A percentile compares a stretch with the other conserved stretches of the same genome.
Conservation (phyloP, 2,888 invertebrate species). For the Leptinotarsa tumamoca region DNA sequence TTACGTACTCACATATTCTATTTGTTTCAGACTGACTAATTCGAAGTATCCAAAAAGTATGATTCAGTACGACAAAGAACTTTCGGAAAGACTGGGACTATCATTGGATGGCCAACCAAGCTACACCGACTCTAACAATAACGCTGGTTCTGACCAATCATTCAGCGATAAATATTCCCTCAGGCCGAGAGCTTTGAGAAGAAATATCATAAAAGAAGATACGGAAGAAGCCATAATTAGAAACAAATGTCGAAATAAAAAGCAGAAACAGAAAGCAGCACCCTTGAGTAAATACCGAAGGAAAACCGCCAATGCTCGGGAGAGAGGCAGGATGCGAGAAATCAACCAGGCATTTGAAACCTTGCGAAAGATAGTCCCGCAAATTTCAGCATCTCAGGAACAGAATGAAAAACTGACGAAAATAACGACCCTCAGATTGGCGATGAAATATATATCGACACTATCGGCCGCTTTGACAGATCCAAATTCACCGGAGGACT, state of each 20-base stretch:
- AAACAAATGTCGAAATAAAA: conserved; percentile 36
- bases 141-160: conserved; percentile 55
- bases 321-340: conserved; percentile 76
- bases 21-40: conserved; percentile 7
- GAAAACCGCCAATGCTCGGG: conserved; percentile 77
- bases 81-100: conserved; percentile 62
- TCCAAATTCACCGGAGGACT: conserved; percentile 25
- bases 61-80: conserved; percentile 61
- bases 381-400: conserved; percentile 58
- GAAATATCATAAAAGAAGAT: conserved; percentile 44
- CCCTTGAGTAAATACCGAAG: conserved; percentile 77
- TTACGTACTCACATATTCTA: neutral
- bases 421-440: conserved; percentile 75
- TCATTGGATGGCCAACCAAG: conserved; percentile 53
- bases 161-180: conserved; percentile 64
- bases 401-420: conserved; percentile 74
- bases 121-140: conserved; percentile 63
- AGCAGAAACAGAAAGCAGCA: conserved; percentile 64
- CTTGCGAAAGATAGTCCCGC: conserved; percentile 72
- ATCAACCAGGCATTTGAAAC: conserved; percentile 77
- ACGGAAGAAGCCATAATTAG: conserved; percentile 42
- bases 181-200: conserved; percentile 60
- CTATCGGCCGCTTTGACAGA: conserved; percentile 74
- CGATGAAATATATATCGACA: conserved; percentile 76
- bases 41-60: conserved; percentile 39